Evolutionary conservation across 2,888 invertebrate species (phyloP).

Genomic region (Apotomis betuletana): DNA sequence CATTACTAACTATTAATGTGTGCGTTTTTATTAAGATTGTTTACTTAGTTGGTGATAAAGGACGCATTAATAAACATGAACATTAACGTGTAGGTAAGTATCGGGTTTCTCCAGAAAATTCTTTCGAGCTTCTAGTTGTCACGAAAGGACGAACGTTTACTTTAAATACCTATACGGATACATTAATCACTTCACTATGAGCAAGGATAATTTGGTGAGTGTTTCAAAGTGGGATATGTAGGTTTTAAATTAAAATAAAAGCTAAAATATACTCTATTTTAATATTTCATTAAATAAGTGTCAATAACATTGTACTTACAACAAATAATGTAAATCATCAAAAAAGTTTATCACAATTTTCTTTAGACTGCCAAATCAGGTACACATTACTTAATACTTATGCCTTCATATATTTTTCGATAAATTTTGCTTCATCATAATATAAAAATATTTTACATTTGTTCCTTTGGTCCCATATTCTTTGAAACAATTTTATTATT

Average conservation of each 20-base stretch:
- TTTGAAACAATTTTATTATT: not conserved
- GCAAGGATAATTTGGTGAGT: no score
- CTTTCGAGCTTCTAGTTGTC: slow-evolving; percentile 6
- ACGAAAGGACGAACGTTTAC: not conserved
- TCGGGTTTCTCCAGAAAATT: not conserved
- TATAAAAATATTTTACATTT: not conserved
- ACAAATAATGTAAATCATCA: slow-evolving; percentile 24
- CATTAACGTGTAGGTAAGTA: slow-evolving; percentile 5
- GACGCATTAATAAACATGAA: slow-evolving; percentile 19
- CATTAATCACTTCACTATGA: no score
- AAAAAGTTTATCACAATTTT: slow-evolving; percentile 32
- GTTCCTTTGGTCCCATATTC: slow-evolving; percentile 5
- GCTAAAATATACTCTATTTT: slow-evolving; percentile 7
- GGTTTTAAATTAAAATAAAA: not conserved
- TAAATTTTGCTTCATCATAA: not conserved
- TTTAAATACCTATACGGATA: not conserved
- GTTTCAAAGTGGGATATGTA: not conserved
- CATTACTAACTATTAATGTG: slow-evolving; percentile 19
- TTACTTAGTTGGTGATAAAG: slow-evolving; percentile 9
- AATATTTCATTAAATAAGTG: slow-evolving; percentile 32
- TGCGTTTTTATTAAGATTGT: slow-evolving; percentile 10
- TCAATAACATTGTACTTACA: slow-evolving; percentile 34
- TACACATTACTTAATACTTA: not conserved
- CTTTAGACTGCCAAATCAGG: not conserved
- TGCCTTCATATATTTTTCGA: not conserved